These are phyloP conservation scores for Anguilla pacifica DNA, from an alignment of 2,797 vertebrate species.

Conservation along the genomic window DNA sequence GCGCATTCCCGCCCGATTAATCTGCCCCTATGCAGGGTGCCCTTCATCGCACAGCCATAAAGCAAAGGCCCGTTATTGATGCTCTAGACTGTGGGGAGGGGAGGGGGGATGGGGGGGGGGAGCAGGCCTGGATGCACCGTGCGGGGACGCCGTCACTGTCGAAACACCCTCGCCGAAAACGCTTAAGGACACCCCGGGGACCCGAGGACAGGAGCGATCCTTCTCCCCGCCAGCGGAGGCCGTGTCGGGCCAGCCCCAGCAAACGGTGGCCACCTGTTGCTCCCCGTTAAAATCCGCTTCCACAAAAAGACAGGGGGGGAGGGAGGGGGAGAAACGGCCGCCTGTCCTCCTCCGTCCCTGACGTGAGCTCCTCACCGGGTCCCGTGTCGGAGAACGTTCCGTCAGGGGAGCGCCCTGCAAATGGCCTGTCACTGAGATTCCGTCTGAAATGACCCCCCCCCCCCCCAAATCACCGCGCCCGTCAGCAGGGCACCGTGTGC, in stretches of 20 bases:
- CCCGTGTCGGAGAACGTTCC: background rate
- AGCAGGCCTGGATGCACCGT: slow-evolving; percentile 25
- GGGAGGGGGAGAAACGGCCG: background rate
- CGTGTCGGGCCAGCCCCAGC: background rate
- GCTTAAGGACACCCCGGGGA: slow-evolving; percentile 56
- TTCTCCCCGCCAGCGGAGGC: slow-evolving; percentile 29
- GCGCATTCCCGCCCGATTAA: slow-evolving; percentile 20
- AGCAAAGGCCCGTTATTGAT: slow-evolving; percentile 53
- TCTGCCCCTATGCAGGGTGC: slow-evolving; percentile 32
- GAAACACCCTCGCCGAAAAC: slow-evolving; percentile 47
- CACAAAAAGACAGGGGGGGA: background rate
- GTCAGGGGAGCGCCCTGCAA: background rate
- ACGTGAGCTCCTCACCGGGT: no score
- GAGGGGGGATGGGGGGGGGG: background rate
- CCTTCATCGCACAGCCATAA: slow-evolving; percentile 46
- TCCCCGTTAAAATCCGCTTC: background rate
- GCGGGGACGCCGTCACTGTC: slow-evolving; percentile 31
- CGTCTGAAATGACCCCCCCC: background rate
- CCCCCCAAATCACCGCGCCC: background rate
- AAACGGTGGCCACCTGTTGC: background rate
- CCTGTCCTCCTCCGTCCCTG: no score
- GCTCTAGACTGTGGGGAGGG: slow-evolving; percentile 28
- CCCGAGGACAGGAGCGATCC: slow-evolving; percentile 54
- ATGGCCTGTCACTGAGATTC: background rate
- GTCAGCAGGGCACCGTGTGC: background rate